Evolutionary conservation across 2,113 vertebrate species (phyloP), one percentile per base, ranked within the genome.

Genomic region (Gymnogyps californianus): DNA sequence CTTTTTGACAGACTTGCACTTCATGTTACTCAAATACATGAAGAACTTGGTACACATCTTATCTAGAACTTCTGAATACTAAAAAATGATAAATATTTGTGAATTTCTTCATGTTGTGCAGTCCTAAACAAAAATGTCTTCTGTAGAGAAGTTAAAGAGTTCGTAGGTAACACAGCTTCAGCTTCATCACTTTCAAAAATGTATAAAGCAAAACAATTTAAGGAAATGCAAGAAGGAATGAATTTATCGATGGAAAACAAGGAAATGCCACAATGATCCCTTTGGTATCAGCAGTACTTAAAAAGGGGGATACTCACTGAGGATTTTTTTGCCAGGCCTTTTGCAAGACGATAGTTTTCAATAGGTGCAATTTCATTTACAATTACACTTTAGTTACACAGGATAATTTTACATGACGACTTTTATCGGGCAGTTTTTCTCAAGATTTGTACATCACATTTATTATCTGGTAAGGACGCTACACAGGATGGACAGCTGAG

Each of bases 361-460:
- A 19, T 9, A 72, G 24, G 22, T 55, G 29, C 78, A 44, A 51
- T 79, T 57, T 57, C 6, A 13, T 31, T 83, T 72, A 38, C 11
- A 51, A 12, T 78, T 66, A 61, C 38, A 52, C 2, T 70, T 52
- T 5, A 40, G 17, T 46, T 70, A 36, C 15, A 16, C 10, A 20
- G 42, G 17, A 52, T 79, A 34, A 69, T 79, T 77, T 51, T 74
- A 2, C 42, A 14, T 51, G 9, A 36, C 34, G 6, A 29, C 19
- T 55, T 76, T 47, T 66, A 42, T 18, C 26, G 14, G 10, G 4
- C 15, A 32, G 32, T 62, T 75, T 69, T 61, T 67, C 42, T 91
- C 7, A 42, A 4, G 42, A 28, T 51, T 52, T 55, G 11, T 44
- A n/a, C 13, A 10, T 72, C 11, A 11, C 0, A 0, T n/a, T 62